A percentile compares a stretch with the other conserved stretches of the same genome.
Conservation (phyloP, 1,140 invertebrate genomes). For the Sarcophaga peregrina region DNA sequence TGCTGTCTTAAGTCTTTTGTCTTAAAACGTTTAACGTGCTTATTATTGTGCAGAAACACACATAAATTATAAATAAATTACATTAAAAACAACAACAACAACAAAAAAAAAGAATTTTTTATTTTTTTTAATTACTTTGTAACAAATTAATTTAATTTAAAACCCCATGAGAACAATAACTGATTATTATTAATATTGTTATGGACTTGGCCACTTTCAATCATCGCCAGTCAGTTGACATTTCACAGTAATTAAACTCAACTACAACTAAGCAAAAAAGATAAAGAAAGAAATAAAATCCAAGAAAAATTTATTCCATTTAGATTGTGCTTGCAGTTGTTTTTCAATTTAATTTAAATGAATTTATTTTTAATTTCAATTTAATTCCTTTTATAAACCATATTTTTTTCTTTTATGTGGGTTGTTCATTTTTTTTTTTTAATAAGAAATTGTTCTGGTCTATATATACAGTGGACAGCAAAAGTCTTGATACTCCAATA, state of each 20-base stretch:
- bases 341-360: no score
- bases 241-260: neutral
- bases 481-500: neutral
- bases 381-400: no score
- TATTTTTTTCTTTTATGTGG: neutral
- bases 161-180: slow-evolving; percentile 17
- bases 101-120: no score
- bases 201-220: neutral
- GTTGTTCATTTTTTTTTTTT: neutral
- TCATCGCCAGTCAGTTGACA: neutral
- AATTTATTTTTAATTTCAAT: no score
- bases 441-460: neutral
- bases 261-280: no score
- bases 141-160: slow-evolving; percentile 23
- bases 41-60: neutral
- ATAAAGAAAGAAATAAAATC: no score
- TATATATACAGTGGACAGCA: neutral
- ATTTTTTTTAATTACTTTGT: slow-evolving; percentile 20
- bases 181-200: neutral
- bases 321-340: no score
- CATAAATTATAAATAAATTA: slow-evolving; percentile 8
- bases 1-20: slow-evolving; percentile 21
- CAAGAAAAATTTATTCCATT: no score
- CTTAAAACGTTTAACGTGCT: neutral
- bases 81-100: neutral